Percentiles rank a stretch among this genome's conserved stretches.
Conservation (phyloP, 2,888 invertebrate genomes). For the Apotomis capreana region DNA sequence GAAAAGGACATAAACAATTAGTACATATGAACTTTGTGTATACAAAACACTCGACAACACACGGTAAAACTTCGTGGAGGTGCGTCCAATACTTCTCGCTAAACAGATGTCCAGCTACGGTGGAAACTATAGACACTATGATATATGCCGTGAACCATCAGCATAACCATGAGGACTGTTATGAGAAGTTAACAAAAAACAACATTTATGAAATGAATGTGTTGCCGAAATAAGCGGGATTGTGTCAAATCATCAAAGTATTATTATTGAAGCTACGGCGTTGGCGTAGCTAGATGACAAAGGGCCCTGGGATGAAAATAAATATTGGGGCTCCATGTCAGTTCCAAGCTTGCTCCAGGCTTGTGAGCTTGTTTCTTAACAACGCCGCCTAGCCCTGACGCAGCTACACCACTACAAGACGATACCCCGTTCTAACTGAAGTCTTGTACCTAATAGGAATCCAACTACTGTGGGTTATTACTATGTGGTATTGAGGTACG, state of each 20-base stretch:
- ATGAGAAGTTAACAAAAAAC: constrained; percentile 74
- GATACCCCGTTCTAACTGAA: background rate
- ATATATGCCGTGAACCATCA: constrained; percentile 79
- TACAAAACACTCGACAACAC: constrained; percentile 80
- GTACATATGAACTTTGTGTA: constrained; percentile 82
- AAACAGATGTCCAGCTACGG: constrained; percentile 80
- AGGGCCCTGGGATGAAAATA: too few relatives aligned
- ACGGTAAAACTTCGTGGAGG: constrained; percentile 80
- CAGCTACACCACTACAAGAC: too few relatives aligned
- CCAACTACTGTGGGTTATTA: background rate
- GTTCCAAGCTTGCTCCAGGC: too few relatives aligned
- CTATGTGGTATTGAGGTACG: background rate
- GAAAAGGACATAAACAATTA: constrained; percentile 81
- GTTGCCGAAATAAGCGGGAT: constrained; percentile 62
- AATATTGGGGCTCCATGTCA: too few relatives aligned
- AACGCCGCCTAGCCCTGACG: too few relatives aligned
- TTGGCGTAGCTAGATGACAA: too few relatives aligned
- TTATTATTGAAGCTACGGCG: too few relatives aligned
- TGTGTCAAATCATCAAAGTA: constrained; percentile 9
- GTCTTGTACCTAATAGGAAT: background rate
- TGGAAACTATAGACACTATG: constrained; percentile 78
- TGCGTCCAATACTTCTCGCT: constrained; percentile 81
- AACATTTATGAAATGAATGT: constrained; percentile 79
- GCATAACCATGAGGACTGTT: constrained; percentile 79
- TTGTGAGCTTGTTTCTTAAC: too few relatives aligned